Evolutionary conservation across 2,888 invertebrate species (phyloP), one percentile per base, ranked within the genome.

Genomic region (Plagodis pulveraria): DNA sequence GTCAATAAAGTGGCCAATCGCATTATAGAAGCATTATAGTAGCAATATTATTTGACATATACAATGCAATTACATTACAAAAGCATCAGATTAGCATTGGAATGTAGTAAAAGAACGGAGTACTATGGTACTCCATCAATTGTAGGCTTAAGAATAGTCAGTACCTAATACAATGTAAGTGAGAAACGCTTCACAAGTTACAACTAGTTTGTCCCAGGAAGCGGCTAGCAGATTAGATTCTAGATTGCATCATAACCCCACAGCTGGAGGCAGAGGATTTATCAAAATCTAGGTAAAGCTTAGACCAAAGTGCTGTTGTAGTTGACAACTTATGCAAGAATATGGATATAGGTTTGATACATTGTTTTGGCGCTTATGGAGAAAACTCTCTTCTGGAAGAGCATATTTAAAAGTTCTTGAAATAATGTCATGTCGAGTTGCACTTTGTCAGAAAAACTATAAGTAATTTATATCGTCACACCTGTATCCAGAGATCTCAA

Each of bases 171-270:
- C 73, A 80, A 76, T 76, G 73, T 78, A 72, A 78, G 71, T 66
- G 70, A 72, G 73, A 75, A 74, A 68, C 70, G 69, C 72, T 73
- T 76, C 75, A 78, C 74, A 78, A 81, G 78, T 82, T 79, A 65
- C 65, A 63, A 74, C 74, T 73, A 76, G 79, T 84, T 81, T 77
- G 76, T 82, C 78, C 70, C 69, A 59, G 72, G 74, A 77, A 77
- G 77, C 77, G 73, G 74, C 73, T 73, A 73, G 66, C 74, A 80
- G 84, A 86, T 86, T 83, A 81, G 74, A 83, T 80, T 79, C 72
- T 75, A 81, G 78, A 82, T 84, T 79, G 79, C 74, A 76, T 76
- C 74, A 76, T 78, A 81, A 80, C 77, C 76, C 71, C 57, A 62
- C 64, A 63, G 69, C 67, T 56, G 66, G 72, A 76, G 71, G 77